Conservation (phyloP, 2,888 invertebrate species). For the Volucella inflata region DNA sequence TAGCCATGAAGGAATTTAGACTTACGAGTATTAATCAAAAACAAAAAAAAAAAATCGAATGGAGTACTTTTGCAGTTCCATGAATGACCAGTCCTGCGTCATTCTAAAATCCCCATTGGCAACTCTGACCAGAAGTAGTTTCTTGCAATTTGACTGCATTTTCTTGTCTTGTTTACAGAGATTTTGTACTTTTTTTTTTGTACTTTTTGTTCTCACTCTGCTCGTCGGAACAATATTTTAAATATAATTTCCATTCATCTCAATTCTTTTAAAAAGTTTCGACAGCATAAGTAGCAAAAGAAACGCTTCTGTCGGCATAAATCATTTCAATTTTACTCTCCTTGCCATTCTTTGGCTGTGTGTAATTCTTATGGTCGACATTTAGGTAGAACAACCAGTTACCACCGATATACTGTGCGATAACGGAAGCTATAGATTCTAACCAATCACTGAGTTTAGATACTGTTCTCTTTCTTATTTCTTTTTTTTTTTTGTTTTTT, state of each 20-base stretch:
- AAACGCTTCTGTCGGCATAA: slow-evolving; percentile 64
- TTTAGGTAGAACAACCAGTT: slow-evolving; percentile 11
- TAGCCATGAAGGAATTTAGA: too few relatives aligned
- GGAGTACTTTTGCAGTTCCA: too few relatives aligned
- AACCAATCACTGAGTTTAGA: slow-evolving; percentile 50
- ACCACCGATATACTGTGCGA: slow-evolving; percentile 11
- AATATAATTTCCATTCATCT: slow-evolving; percentile 80
- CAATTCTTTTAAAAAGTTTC: slow-evolving; percentile 79
- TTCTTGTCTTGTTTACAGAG: too few relatives aligned
- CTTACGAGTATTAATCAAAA: too few relatives aligned
- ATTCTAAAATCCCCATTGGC: too few relatives aligned
- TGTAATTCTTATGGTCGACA: not conserved
- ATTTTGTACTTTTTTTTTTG: too few relatives aligned
- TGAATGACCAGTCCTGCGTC: too few relatives aligned
- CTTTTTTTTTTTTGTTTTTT: slow-evolving; percentile 1
- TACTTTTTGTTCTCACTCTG: too few relatives aligned
- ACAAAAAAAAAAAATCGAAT: too few relatives aligned
- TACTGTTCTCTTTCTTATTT: slow-evolving; percentile 43
- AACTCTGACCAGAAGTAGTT: not conserved
- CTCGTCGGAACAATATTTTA: slow-evolving; percentile 78
- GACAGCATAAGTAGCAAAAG: slow-evolving; percentile 79
- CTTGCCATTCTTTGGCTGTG: not conserved
- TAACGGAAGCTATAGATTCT: slow-evolving; percentile 44
- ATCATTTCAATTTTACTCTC: slow-evolving; percentile 49
- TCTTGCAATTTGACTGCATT: too few relatives aligned